Conservation (phyloP, 2,888 invertebrate genomes). For the Seladonia tumulorum region DNA sequence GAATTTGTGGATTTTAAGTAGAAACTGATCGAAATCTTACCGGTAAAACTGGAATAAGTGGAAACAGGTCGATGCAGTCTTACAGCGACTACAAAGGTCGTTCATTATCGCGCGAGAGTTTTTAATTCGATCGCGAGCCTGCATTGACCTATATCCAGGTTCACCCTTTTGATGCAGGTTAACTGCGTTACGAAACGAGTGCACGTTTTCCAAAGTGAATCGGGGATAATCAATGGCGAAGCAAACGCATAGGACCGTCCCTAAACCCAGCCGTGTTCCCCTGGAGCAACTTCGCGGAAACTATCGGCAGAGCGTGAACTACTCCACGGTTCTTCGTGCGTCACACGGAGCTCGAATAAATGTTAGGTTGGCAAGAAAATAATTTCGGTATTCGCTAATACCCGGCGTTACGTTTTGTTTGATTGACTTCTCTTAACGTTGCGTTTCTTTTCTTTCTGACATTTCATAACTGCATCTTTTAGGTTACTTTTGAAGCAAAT, state of each 20-base stretch:
- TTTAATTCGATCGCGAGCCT: conserved; percentile 34
- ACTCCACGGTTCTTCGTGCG: background rate
- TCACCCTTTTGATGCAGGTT: conserved; percentile 22
- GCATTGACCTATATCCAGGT: conserved; percentile 20
- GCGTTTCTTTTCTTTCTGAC: too few species aligned
- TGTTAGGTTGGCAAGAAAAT: too few species aligned
- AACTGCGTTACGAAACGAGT: conserved; percentile 2
- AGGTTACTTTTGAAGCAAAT: too few species aligned
- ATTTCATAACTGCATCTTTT: too few species aligned
- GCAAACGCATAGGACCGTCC: background rate
- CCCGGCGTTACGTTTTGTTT: too few species aligned
- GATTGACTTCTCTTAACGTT: too few species aligned
- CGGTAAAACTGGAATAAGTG: conserved; percentile 13
- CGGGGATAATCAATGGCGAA: conserved; percentile 6
- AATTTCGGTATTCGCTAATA: too few species aligned
- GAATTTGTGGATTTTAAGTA: too few species aligned
- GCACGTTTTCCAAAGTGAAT: conserved; percentile 9
- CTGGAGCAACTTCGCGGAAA: conserved; percentile 9
- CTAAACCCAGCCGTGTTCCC: background rate
- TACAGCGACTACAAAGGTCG: conserved; percentile 24
- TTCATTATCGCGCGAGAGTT: conserved; percentile 34
- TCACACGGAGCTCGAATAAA: conserved; percentile 18
- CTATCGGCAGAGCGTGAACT: background rate
- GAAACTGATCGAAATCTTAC: too few species aligned
- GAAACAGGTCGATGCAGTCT: conserved; percentile 36